phyloP scores from a whole-genome alignment of 1,140 invertebrate species.

The Rhyacophila brunnea region DNA sequence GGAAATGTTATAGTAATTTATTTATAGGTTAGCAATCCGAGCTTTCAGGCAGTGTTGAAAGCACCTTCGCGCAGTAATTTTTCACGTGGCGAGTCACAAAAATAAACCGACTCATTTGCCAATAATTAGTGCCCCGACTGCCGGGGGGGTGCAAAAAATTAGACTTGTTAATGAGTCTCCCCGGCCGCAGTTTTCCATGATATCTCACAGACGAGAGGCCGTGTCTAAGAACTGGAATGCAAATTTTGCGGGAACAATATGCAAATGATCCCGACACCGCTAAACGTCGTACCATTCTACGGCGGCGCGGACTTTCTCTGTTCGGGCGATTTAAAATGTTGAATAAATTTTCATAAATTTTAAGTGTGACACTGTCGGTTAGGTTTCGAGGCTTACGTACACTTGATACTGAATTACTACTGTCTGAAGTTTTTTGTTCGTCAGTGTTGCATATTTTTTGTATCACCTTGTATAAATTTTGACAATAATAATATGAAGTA shows the following conservation, averaged over 20 bases:
- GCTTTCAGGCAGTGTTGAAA: too few species aligned
- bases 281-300: conserved; percentile 30
- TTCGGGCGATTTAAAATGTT: conserved; percentile 32
- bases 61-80: too few species aligned
- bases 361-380: background rate
- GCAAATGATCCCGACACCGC: conserved; percentile 32
- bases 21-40: too few species aligned
- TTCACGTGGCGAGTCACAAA: conserved; percentile 2
- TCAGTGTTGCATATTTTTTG: too few species aligned
- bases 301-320: conserved; percentile 5
- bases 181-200: conserved; percentile 22
- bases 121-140: conserved; percentile 31
- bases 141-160: conserved; percentile 31
- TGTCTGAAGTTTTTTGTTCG: too few species aligned
- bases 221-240: conserved; percentile 22
- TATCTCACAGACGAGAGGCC: conserved; percentile 15
- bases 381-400: too few species aligned
- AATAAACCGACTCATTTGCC: conserved; percentile 31
- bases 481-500: too few species aligned
- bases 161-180: conserved; percentile 33
- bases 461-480: too few species aligned
- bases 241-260: conserved; percentile 29
- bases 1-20: too few species aligned
- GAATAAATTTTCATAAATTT: conserved; percentile 37
- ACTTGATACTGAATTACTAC: too few species aligned